Evolutionary conservation across 1,140 invertebrate species (phyloP).

Genomic region (Bombus superbus): DNA sequence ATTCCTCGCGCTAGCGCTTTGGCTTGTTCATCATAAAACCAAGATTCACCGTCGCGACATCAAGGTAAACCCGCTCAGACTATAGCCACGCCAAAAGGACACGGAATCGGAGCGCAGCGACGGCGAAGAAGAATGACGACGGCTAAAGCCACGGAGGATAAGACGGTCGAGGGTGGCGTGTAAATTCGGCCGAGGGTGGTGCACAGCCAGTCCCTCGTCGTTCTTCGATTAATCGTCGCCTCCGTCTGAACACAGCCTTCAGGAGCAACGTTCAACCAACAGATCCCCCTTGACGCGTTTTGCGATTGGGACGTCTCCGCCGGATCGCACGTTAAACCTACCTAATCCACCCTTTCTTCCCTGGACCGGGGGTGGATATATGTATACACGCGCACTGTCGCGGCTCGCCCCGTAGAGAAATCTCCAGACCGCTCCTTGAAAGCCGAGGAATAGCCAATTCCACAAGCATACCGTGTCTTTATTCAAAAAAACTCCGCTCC

Average conservation of each 20-base stretch:
- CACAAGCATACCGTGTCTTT: conserved; percentile 19
- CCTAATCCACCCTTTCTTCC: conserved; percentile 58
- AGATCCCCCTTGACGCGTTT: conserved; percentile 59
- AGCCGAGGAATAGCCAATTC: conserved; percentile 43
- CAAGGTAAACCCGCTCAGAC: neutral
- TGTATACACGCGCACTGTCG: too few relatives aligned
- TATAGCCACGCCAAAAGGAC: neutral
- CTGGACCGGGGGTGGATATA: neutral
- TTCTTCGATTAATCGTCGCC: conserved; percentile 62
- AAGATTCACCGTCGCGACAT: neutral
- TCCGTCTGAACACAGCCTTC: conserved; percentile 55
- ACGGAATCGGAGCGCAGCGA: conserved; percentile 18
- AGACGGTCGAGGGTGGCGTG: neutral
- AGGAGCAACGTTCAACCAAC: conserved; percentile 51
- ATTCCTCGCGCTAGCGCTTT: neutral
- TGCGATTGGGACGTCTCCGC: conserved; percentile 63
- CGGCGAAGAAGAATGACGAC: conserved; percentile 32
- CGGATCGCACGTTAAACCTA: conserved; percentile 63
- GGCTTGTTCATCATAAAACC: neutral
- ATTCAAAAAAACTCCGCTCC: conserved; percentile 16
- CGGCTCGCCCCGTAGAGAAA: neutral
- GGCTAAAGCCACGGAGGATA: neutral
- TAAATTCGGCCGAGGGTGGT: neutral
- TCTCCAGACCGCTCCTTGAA: conserved; percentile 19
- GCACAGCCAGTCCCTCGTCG: neutral